Percentiles rank a stretch among this genome's conserved stretches.
phyloP scores from a whole-genome alignment of 92 coral and sea anemone species.

The Scolanthus callimorphus region DNA sequence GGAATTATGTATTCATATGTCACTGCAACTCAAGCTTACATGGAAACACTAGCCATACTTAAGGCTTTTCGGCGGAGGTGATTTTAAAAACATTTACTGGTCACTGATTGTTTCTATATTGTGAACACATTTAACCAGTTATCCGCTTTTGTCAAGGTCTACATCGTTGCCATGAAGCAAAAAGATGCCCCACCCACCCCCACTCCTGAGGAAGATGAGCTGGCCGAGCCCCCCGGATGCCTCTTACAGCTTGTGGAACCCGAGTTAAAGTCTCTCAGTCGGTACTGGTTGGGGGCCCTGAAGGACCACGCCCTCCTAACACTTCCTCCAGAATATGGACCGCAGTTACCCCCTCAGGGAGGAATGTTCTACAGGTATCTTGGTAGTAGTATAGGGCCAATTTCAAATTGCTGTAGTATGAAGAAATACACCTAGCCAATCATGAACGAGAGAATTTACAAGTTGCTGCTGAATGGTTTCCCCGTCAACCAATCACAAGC shows the following conservation, averaged over 20 bases:
- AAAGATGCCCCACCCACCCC: constrained; percentile 52
- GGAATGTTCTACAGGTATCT: constrained; percentile 99
- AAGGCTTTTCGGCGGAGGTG: no score
- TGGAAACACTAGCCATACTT: not conserved
- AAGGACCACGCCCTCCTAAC: constrained; percentile 93
- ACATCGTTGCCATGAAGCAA: constrained; percentile 97
- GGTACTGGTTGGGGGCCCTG: constrained; percentile 99
- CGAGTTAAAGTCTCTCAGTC: constrained; percentile 83
- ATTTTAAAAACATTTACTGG: no score
- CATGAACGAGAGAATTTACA: no score
- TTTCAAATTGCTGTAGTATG: no score
- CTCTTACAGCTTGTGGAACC: constrained; percentile 90
- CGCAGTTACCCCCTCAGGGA: constrained; percentile 89
- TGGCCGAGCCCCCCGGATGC: constrained; percentile 84
- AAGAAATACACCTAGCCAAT: no score
- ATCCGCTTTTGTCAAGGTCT: constrained; percentile 47
- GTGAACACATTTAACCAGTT: not conserved
- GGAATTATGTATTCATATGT: not conserved
- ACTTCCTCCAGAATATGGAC: constrained; percentile 82
- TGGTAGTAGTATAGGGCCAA: no score
- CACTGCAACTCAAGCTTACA: not conserved
- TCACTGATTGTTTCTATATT: no score
- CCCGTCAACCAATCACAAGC: no score
- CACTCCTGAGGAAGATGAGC: constrained; percentile 56
- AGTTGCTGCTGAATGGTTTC: no score